Percentiles rank a stretch among this genome's conserved stretches.
These are phyloP conservation scores for Epinephelus cyanopodus DNA, from an alignment of 2,113 vertebrate species.

Conservation along the genomic window DNA sequence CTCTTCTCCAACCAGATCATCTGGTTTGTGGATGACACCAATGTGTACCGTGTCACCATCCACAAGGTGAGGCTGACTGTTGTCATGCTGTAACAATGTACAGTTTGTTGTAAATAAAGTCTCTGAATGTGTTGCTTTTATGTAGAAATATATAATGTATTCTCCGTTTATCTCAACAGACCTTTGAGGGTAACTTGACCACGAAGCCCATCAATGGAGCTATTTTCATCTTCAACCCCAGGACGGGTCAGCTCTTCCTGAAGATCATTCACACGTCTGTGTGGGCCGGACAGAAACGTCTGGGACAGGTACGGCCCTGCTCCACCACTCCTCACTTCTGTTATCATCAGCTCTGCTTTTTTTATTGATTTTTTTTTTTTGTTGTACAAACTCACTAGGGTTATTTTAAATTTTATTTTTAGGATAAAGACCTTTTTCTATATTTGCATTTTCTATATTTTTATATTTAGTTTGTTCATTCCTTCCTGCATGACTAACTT, in stretches of 20 bases:
- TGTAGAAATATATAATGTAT: not conserved
- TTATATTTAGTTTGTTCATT: no score
- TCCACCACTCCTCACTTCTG: not conserved
- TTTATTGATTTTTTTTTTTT: not conserved
- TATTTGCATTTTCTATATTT: no score
- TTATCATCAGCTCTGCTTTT: not conserved
- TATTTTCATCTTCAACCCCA: conserved; percentile 99
- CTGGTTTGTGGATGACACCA: conserved; percentile 99
- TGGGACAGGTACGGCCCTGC: conserved; percentile 90
- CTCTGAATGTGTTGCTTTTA: not conserved
- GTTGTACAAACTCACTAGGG: no score
- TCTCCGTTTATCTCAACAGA: conserved; percentile 79
- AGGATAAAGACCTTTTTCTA: not conserved
- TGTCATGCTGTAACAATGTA: not conserved
- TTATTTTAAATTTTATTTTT: not conserved
- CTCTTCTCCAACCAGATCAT: conserved; percentile 99
- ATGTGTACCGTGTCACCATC: conserved; percentile 98
- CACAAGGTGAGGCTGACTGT: conserved; percentile 89
- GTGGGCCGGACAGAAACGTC: conserved; percentile 99
- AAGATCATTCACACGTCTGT: conserved; percentile 99
- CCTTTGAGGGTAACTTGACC: conserved; percentile 99
- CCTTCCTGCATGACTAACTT: not conserved
- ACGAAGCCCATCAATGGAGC: conserved; percentile 99
- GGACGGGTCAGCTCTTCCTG: conserved; percentile 98
- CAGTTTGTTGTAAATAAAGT: not conserved